phyloP scores from a whole-genome alignment of 2,797 vertebrate genomes.

The Centropyge bicolor region DNA sequence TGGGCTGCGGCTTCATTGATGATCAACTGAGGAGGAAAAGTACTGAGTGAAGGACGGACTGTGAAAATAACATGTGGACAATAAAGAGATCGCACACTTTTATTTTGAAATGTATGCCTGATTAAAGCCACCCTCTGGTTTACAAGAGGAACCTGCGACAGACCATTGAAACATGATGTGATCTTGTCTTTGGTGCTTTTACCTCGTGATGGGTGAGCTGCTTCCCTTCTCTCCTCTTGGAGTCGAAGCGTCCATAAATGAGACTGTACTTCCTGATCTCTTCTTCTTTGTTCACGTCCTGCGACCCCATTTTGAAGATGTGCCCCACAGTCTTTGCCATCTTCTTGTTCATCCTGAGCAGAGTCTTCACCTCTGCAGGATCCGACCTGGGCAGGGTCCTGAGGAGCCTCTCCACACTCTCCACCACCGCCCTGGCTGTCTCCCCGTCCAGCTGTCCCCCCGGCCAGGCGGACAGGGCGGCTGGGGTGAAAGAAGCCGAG shows the following conservation, averaged over 20 bases:
- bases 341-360: constrained; percentile 96
- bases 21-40: constrained; percentile 88
- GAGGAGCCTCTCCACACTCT: constrained; percentile 92
- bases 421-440: constrained; percentile 89
- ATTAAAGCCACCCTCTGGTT: background rate
- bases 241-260: constrained; percentile 96
- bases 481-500: constrained; percentile 77
- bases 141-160: background rate
- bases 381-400: constrained; percentile 90
- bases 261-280: constrained; percentile 97
- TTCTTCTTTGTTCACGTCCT: constrained; percentile 92
- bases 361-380: constrained; percentile 87
- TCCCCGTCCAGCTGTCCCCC: constrained; percentile 90
- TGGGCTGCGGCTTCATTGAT: constrained; percentile 98
- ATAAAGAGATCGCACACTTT: background rate
- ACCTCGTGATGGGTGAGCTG: constrained; percentile 97
- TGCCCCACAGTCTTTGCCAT: constrained; percentile 94
- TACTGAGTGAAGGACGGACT: constrained; percentile 44
- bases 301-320: constrained; percentile 94
- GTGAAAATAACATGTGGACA: constrained; percentile 11
- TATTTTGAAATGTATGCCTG: constrained; percentile 5
- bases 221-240: constrained; percentile 95
- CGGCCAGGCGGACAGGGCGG: constrained; percentile 79
- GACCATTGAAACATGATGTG: constrained; percentile 3
- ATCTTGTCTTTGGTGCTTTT: constrained; percentile 61